Percentiles rank a stretch among this genome's conserved stretches.
Conservation (phyloP, 2,888 invertebrate species). For the Cheiracanthium punctorium region DNA sequence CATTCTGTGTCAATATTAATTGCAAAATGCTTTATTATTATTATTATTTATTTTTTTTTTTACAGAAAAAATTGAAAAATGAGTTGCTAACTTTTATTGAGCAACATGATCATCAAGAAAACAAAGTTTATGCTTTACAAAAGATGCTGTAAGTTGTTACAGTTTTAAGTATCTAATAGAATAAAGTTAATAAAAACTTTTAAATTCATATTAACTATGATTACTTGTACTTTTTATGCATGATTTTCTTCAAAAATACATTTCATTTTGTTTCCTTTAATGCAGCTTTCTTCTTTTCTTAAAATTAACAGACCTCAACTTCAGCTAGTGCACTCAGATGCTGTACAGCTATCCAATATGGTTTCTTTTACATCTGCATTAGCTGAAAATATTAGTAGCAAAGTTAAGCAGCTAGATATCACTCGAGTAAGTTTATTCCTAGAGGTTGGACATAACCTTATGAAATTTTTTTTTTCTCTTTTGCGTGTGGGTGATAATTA, state of each 20-base stretch:
- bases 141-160: conserved; percentile 83
- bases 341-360: conserved; percentile 88
- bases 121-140: conserved; percentile 86
- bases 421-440: conserved; percentile 83
- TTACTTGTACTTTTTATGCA: background rate
- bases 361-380: conserved; percentile 90
- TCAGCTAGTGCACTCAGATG: conserved; percentile 85
- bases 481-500: too few relatives aligned
- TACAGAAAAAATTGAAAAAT: conserved; percentile 83
- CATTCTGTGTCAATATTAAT: too few relatives aligned
- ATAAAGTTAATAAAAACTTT: background rate
- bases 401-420: conserved; percentile 93
- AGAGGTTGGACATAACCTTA: background rate
- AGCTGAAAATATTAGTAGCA: conserved; percentile 95
- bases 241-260: background rate
- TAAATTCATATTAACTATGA: background rate
- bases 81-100: conserved; percentile 84
- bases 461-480: background rate
- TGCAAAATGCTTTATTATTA: too few relatives aligned
- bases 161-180: too few relatives aligned
- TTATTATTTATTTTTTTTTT: conserved; percentile 37
- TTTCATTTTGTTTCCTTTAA: background rate
- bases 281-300: background rate
- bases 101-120: conserved; percentile 85
- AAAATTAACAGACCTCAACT: conserved; percentile 83